Conservation (phyloP, 2,888 invertebrate species). For the Cremastinae sp. region DNA sequence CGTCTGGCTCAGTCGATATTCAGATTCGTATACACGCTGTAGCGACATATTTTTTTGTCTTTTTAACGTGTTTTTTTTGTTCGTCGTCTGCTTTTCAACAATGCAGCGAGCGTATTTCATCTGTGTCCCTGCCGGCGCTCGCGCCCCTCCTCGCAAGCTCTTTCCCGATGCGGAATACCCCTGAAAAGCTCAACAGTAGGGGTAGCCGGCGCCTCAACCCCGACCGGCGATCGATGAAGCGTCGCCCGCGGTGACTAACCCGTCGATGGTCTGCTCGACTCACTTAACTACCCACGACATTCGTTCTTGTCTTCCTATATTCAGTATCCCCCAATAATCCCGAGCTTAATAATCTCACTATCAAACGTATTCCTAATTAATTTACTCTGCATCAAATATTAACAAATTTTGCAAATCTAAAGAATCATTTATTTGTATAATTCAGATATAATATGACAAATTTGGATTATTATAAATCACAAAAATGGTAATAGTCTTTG, state of each 20-base stretch:
- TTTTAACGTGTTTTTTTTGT: neutral
- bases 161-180: conserved; percentile 66
- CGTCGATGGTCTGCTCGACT: conserved; percentile 67
- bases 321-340: conserved; percentile 18
- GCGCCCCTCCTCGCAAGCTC: conserved; percentile 55
- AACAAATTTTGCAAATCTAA: too few relatives aligned
- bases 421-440: too few relatives aligned
- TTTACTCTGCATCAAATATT: too few relatives aligned
- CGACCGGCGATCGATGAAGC: conserved; percentile 77
- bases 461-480: too few relatives aligned
- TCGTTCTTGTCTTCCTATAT: neutral
- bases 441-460: too few relatives aligned
- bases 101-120: conserved; percentile 40
- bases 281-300: conserved; percentile 42
- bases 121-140: conserved; percentile 38
- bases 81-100: conserved; percentile 34
- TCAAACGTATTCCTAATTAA: neutral
- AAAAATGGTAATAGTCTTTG: too few relatives aligned
- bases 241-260: conserved; percentile 78
- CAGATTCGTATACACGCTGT: conserved; percentile 26
- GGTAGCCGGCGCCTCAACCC: conserved; percentile 68
- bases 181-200: conserved; percentile 63
- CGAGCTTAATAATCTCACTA: neutral
- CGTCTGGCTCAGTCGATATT: conserved; percentile 25
- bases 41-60: conserved; percentile 14